Conservation (phyloP, 1,140 invertebrate genomes). For the Calliopsis andreniformis region DNA sequence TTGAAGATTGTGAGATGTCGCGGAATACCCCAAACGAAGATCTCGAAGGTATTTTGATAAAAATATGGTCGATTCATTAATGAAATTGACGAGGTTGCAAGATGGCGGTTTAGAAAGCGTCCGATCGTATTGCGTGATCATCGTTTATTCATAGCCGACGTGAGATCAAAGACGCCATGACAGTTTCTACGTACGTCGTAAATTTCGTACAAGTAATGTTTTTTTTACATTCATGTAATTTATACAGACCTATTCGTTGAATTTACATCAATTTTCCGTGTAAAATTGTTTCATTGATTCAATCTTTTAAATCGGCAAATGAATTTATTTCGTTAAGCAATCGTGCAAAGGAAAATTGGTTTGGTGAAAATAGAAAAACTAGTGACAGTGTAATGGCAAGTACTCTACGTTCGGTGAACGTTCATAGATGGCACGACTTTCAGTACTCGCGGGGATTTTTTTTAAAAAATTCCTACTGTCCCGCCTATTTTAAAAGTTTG, state of each 20-base stretch:
- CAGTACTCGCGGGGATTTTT: neutral
- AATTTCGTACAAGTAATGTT: too few species aligned
- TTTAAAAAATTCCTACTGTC: neutral
- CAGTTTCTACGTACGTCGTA: constrained; percentile 56
- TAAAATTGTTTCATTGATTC: constrained; percentile 9
- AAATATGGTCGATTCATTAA: constrained; percentile 70
- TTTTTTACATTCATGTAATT: too few species aligned
- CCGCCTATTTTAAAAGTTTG: constrained; percentile 27
- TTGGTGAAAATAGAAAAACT: constrained; percentile 36
- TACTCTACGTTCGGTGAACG: constrained; percentile 35
- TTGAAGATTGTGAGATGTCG: constrained; percentile 65
- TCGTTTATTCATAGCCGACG: constrained; percentile 29
- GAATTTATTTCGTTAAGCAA: too few species aligned
- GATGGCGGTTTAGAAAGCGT: constrained; percentile 70
- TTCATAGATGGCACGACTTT: constrained; percentile 73
- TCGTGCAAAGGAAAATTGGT: neutral
- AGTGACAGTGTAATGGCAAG: constrained; percentile 50
- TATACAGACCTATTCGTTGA: too few species aligned
- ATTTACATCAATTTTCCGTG: too few species aligned
- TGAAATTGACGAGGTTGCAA: constrained; percentile 69
- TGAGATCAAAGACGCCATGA: constrained; percentile 70
- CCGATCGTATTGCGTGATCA: constrained; percentile 40
- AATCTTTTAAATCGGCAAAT: too few species aligned
- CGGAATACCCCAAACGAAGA: constrained; percentile 70
- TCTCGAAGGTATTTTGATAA: constrained; percentile 76